Percentiles rank a stretch among this genome's conserved stretches.
These are phyloP conservation scores for Leptinotarsa haldemani DNA, from an alignment of 2,888 invertebrate species.

Conservation along the genomic window DNA sequence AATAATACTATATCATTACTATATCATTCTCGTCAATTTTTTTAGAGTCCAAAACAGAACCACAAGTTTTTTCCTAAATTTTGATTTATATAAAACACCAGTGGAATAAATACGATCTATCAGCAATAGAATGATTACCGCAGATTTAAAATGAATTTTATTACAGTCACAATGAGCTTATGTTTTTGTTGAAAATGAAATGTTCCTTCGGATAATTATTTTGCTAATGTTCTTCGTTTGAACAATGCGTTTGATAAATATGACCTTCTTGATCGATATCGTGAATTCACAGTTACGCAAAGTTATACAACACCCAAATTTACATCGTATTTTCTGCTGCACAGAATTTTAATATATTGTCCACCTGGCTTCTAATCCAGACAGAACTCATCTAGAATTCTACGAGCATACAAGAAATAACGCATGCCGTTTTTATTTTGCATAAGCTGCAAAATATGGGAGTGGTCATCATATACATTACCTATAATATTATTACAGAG, in stretches of 20 bases:
- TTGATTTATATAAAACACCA: too few species aligned
- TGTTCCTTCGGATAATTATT: too few species aligned
- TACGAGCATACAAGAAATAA: constrained; percentile 11
- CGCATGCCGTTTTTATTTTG: constrained; percentile 16
- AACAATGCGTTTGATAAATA: neutral
- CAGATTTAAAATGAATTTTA: too few species aligned
- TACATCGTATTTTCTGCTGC: constrained; percentile 10
- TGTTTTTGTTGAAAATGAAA: too few species aligned
- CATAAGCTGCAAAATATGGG: constrained; percentile 10
- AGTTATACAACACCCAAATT: constrained; percentile 9
- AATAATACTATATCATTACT: too few species aligned
- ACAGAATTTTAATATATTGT: constrained; percentile 12
- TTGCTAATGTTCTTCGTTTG: neutral
- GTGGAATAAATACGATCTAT: too few species aligned
- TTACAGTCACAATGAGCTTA: too few species aligned
- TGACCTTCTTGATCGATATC: neutral
- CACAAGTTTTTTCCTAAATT: too few species aligned
- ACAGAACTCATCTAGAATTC: constrained; percentile 1
- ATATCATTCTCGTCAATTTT: too few species aligned
- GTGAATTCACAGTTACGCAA: constrained; percentile 1
- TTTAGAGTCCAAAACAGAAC: too few species aligned
- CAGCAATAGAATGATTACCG: too few species aligned
- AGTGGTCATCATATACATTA: neutral
- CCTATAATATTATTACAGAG: neutral
- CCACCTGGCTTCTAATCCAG: constrained; percentile 14